Evolutionary conservation across 2,797 vertebrate genomes (phyloP), one percentile per base, ranked within the genome.

Genomic region (Clangula hyemalis): DNA sequence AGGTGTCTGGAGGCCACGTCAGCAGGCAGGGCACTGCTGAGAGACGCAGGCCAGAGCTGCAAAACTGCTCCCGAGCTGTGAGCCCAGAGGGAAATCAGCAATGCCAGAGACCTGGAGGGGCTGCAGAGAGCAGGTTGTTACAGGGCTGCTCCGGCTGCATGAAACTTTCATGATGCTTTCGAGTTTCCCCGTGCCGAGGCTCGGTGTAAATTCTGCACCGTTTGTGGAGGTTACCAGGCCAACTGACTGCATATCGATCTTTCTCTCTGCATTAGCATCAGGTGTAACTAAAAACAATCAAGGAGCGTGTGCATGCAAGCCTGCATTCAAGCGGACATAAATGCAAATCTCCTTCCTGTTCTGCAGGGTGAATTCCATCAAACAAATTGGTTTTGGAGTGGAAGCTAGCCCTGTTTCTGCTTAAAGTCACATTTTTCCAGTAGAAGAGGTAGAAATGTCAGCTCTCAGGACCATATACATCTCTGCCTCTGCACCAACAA

Each of bases 341-440:
- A 85, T 5, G 78, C 70, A 84, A 86, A 86, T 30, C 41, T 34
- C 62, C 69, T n/a, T 32, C 68, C 61, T 38, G 15, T 65, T 69
- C 89, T 80, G 82, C 76, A 51, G 73, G 62, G 66, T 89, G 61
- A 75, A 81, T 92, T 75, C 76, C 58, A 77, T 38, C 92, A 71
- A 7, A 10, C 27, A 83, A n/a, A 16, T 34, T 28, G 68, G 27
- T 3, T 84, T 45, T 7, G 38, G 49, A 39, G 41, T 60, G 41
- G 74, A 47, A 89, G 69, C 61, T 13, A 72, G n/a, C 51, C 17
- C 30, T 9, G 17, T 11, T 81, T 39, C 58, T 94, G 51, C 86
- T 70, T 38, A 30, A 82, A 89, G 88, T 25, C 56, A 43, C 41
- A 1, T 75, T 87, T 89, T 69, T 61, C 79, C 70, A 61, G 8